phyloP scores from a whole-genome alignment of 2,113 vertebrate species.

The Zapus hudsonius region DNA sequence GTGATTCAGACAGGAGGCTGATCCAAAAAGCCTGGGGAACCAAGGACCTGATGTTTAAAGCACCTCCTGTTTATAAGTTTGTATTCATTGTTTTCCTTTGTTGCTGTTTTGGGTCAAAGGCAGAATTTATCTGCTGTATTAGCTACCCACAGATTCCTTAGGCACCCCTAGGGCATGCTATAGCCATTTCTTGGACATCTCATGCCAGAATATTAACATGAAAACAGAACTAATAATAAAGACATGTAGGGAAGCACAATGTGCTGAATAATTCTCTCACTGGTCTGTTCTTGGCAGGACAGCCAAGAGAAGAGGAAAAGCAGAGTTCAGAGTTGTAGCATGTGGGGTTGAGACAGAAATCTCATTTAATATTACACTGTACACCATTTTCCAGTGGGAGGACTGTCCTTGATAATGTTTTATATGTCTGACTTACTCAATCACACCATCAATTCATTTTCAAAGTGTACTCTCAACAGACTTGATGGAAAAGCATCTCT shows the following conservation, averaged over 20 bases:
- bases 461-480: conserved; percentile 42
- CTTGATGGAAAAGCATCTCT: conserved; percentile 53
- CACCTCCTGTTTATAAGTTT: not conserved
- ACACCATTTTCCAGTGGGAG: not conserved
- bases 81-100: not conserved
- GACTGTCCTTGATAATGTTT: not conserved
- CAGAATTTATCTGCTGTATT: not conserved
- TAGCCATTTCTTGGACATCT: not conserved
- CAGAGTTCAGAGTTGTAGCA: conserved; percentile 35
- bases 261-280: not conserved
- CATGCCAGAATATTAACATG: conserved; percentile 17
- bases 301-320: not conserved
- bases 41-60: conserved; percentile 16
- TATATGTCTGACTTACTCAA: conserved; percentile 11
- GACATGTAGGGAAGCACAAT: not conserved
- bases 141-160: not conserved
- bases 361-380: not conserved
- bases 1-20: conserved; percentile 75
- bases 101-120: not conserved
- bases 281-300: conserved; percentile 21
- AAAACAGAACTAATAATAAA: not conserved
- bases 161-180: not conserved
- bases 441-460: conserved; percentile 59
- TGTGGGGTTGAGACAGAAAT: not conserved
- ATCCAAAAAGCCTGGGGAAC: conserved; percentile 62